Evolutionary conservation across 53 echinoderm and acorn worm genomes (phyloP).

Genomic region (Holothuria scabra): DNA sequence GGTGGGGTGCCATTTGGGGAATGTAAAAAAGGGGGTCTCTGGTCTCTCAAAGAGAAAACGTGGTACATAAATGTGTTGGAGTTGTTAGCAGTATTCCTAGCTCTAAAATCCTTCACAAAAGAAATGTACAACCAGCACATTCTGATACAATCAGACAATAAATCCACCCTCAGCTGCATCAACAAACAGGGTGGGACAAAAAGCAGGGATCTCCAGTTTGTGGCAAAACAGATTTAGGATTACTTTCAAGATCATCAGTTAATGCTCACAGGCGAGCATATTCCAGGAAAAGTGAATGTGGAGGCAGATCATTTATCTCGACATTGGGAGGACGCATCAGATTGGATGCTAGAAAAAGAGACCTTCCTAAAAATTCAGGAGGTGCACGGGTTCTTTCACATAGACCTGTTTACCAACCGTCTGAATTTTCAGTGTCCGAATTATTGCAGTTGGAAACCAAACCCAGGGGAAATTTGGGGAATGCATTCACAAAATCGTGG

Average conservation of each 20-base stretch:
- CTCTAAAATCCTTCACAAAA: slow-evolving; percentile 16
- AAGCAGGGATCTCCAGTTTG: slow-evolving; percentile 11
- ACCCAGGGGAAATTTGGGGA: too few species aligned
- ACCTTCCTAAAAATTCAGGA: too few species aligned
- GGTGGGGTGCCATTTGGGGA: slow-evolving; percentile 4
- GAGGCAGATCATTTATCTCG: slow-evolving; percentile 20
- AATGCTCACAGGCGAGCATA: slow-evolving; percentile 10
- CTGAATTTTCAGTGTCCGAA: too few species aligned
- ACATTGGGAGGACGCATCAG: slow-evolving; percentile 19
- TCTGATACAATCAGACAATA: not conserved
- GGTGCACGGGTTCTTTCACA: too few species aligned
- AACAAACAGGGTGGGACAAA: slow-evolving; percentile 6
- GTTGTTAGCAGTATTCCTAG: not conserved
- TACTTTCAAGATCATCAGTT: slow-evolving; percentile 15
- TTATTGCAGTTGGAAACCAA: too few species aligned
- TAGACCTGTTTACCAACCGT: too few species aligned
- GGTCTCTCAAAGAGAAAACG: slow-evolving; percentile 1
- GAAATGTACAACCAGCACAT: not conserved
- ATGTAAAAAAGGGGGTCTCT: not conserved
- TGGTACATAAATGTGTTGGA: slow-evolving; percentile 19
- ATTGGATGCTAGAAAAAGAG: too few species aligned
- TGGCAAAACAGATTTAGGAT: slow-evolving; percentile 21
- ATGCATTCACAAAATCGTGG: too few species aligned
- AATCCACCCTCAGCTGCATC: not conserved
- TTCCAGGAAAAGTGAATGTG: slow-evolving; percentile 30